A percentile compares a stretch with the other conserved stretches of the same genome.
These are phyloP conservation scores for Heliconius ethilla DNA, from an alignment of 2,888 invertebrate genomes.

Conservation along the genomic window DNA sequence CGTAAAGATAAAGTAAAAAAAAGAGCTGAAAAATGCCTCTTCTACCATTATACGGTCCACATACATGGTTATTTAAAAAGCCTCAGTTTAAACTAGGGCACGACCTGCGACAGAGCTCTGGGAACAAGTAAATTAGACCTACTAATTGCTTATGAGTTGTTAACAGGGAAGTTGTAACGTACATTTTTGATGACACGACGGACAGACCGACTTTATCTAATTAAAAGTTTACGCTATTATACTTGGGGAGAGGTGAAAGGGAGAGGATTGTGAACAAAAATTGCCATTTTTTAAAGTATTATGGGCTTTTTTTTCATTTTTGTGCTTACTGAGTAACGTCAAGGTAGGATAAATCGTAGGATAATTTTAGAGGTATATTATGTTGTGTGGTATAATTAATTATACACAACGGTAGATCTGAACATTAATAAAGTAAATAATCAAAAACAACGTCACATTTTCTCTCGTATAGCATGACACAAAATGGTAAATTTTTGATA, in stretches of 20 bases:
- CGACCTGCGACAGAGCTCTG: slow-evolving; percentile 31
- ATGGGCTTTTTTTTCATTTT: background rate
- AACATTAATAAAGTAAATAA: too few species aligned
- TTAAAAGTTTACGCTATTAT: slow-evolving; percentile 29
- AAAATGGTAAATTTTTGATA: too few species aligned
- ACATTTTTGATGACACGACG: slow-evolving; percentile 34
- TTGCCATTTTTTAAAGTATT: background rate
- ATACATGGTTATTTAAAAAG: slow-evolving; percentile 18
- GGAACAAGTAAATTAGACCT: slow-evolving; percentile 32
- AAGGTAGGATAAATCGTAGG: too few species aligned
- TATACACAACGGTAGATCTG: too few species aligned
- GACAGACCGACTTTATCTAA: slow-evolving; percentile 23
- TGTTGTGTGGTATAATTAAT: too few species aligned
- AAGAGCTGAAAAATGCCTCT: too few species aligned
- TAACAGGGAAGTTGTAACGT: slow-evolving; percentile 35
- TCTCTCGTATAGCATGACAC: too few species aligned
- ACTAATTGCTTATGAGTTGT: slow-evolving; percentile 40
- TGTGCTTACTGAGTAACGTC: background rate
- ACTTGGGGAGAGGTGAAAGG: background rate
- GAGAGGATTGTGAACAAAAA: background rate
- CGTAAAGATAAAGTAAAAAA: too few species aligned
- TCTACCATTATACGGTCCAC: background rate
- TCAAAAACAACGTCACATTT: too few species aligned
- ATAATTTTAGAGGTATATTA: too few species aligned
- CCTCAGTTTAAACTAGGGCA: slow-evolving; percentile 20